Evolutionary conservation across 2,113 vertebrate species (phyloP).

Genomic region (Campylorhamphus procurvoides): DNA sequence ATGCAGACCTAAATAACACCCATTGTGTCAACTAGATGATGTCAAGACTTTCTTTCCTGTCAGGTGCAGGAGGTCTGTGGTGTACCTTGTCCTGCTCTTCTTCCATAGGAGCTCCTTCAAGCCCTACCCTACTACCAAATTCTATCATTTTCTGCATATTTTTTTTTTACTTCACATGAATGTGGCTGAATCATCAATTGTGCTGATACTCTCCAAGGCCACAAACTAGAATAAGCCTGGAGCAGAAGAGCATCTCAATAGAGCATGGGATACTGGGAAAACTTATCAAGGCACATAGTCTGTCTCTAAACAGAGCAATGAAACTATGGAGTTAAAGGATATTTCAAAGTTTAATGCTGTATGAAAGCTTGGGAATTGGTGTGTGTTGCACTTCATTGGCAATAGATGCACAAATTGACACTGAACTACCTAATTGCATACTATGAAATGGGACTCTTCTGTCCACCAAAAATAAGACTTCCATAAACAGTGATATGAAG

Average conservation of each 20-base stretch:
- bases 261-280: not conserved
- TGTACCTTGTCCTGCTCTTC: not conserved
- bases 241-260: not conserved
- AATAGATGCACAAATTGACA: not conserved
- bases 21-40: not conserved
- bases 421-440: not conserved
- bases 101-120: not conserved
- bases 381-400: not conserved
- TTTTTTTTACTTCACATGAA: not conserved
- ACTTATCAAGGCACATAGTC: not conserved
- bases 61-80: not conserved
- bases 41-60: not conserved
- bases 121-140: not conserved
- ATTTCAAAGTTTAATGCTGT: not conserved
- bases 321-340: not conserved
- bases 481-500: not conserved
- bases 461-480: not conserved
- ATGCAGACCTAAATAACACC: not conserved
- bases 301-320: not conserved
- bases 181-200: not conserved
- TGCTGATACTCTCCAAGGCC: not conserved
- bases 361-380: not conserved
- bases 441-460: not conserved
- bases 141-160: not conserved
- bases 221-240: not conserved